A percentile compares a stretch with the other conserved stretches of the same genome.
Conservation (phyloP, 2,113 vertebrate genomes). For the Delphinapterus leucas region DNA sequence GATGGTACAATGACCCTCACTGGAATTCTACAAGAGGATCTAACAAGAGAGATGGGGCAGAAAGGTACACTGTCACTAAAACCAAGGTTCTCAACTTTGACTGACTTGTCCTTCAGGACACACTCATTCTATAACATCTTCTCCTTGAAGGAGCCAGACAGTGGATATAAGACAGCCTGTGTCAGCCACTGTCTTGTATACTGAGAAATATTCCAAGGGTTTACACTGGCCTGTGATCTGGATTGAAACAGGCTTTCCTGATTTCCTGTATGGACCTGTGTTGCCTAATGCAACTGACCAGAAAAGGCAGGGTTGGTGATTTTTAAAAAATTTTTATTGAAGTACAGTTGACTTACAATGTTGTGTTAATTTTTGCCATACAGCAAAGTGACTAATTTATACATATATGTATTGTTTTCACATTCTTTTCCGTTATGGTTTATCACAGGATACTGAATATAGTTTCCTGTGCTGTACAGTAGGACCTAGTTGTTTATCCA, state of each 20-base stretch:
- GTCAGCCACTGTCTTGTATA: not conserved
- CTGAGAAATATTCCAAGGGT: not conserved
- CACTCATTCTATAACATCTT: not conserved
- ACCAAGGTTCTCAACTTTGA: not conserved
- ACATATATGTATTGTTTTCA: too few relatives aligned
- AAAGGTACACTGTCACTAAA: not conserved
- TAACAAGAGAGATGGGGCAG: not conserved
- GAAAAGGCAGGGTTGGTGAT: not conserved
- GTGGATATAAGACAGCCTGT: not conserved
- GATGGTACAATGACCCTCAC: not conserved
- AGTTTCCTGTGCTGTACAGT: not conserved
- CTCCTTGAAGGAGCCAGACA: not conserved
- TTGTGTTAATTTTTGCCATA: not conserved
- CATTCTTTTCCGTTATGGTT: not conserved
- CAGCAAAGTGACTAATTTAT: not conserved
- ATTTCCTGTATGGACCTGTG: not conserved
- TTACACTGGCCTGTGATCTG: not conserved
- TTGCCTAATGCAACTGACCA: not conserved
- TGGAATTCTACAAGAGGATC: not conserved
- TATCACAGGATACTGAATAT: not conserved
- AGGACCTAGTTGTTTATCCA: not conserved
- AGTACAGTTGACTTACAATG: not conserved
- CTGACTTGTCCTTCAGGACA: not conserved
- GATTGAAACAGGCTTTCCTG: not conserved
- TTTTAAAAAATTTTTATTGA: rapidly evolving